A percentile compares a stretch with the other conserved stretches of the same genome.
These are phyloP conservation scores for Dryomyza anilis DNA, from an alignment of 2,888 invertebrate genomes.

Conservation along the genomic window DNA sequence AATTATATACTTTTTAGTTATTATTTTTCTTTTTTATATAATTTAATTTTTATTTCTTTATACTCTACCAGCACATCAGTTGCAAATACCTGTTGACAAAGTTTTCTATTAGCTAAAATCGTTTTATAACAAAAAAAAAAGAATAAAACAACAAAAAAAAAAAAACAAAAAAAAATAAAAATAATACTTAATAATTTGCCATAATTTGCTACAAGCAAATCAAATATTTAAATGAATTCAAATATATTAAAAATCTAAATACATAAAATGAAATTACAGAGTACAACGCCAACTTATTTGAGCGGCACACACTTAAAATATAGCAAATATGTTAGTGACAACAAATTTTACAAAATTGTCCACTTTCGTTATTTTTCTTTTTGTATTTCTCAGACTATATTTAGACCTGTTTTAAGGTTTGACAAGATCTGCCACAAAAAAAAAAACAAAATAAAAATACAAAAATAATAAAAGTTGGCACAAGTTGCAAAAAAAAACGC, in stretches of 20 bases:
- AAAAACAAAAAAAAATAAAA: constrained; percentile 19
- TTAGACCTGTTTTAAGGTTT: constrained; percentile 44
- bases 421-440: constrained; percentile 13
- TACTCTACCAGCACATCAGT: too few species aligned
- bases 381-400: too few species aligned
- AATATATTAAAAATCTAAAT: neutral
- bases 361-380: too few species aligned
- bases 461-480: too few species aligned
- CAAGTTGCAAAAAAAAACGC: neutral
- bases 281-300: neutral
- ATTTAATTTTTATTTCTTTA: neutral
- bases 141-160: constrained; percentile 18
- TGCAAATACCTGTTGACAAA: neutral
- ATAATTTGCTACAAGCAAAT: constrained; percentile 53
- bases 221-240: constrained; percentile 6
- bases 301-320: too few species aligned
- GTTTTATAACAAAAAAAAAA: neutral
- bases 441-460: too few species aligned
- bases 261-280: neutral
- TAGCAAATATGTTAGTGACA: neutral
- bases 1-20: neutral
- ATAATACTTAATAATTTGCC: constrained; percentile 39
- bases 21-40: neutral
- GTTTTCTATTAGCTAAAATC: too few species aligned
- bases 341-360: neutral